phyloP scores from a whole-genome alignment of 2,888 invertebrate genomes.

The Eupeodes latifasciatus region DNA sequence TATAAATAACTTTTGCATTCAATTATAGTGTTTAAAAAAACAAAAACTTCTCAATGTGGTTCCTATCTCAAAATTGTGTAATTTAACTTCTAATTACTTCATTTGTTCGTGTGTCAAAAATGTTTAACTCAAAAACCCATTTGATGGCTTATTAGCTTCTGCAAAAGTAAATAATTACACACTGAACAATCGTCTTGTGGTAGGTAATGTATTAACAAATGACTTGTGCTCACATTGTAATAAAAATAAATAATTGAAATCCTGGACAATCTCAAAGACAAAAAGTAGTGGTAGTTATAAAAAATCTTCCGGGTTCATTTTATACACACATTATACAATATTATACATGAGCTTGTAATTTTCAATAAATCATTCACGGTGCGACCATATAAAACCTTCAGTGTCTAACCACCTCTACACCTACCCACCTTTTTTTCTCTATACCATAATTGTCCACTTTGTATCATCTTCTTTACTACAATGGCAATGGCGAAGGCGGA shows the following conservation, averaged over 20 bases:
- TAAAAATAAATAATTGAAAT: constrained; percentile 42
- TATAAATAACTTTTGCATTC: not conserved
- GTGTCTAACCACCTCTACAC: not conserved
- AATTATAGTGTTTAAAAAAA: not conserved
- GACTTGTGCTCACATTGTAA: constrained; percentile 7
- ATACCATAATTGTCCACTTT: constrained; percentile 34
- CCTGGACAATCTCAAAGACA: constrained; percentile 7
- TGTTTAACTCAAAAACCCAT: constrained; percentile 17
- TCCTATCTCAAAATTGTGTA: not conserved
- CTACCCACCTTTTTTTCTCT: constrained; percentile 4
- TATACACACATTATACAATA: not conserved
- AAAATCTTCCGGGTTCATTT: constrained; percentile 63
- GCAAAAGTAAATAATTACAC: constrained; percentile 18
- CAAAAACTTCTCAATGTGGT: too few species aligned
- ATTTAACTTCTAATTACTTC: not conserved
- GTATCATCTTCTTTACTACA: constrained; percentile 54
- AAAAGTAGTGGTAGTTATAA: not conserved
- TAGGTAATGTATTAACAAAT: constrained; percentile 9
- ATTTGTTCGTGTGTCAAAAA: constrained; percentile 10
- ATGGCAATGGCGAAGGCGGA: not conserved
- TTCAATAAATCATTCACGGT: not conserved
- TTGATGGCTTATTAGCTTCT: constrained; percentile 20
- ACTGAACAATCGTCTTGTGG: constrained; percentile 7
- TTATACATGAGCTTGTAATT: constrained; percentile 37
- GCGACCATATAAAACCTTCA: constrained; percentile 42